phyloP scores from a whole-genome alignment of 2,113 vertebrate genomes.

The Tursiops truncatus region DNA sequence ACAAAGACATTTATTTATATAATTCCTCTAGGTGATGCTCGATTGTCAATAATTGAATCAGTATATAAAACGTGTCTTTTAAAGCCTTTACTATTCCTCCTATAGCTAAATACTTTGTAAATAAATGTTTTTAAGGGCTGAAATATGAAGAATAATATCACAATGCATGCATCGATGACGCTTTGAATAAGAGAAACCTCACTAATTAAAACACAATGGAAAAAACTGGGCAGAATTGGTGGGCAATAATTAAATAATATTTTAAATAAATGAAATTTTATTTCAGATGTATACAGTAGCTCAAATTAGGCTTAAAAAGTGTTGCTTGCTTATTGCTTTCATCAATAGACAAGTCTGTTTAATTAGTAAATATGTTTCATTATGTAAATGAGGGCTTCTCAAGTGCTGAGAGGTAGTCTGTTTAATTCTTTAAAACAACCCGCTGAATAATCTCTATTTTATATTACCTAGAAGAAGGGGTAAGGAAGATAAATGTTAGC shows the following conservation, averaged over 20 bases:
- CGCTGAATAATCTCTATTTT: neutral
- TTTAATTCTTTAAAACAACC: neutral
- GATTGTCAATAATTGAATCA: neutral
- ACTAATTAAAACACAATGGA: neutral
- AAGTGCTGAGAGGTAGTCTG: neutral
- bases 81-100: neutral
- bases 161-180: neutral
- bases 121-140: neutral
- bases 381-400: neutral
- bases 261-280: constrained; percentile 17
- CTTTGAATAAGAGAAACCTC: neutral
- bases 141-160: neutral
- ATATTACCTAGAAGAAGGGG: neutral
- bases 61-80: constrained; percentile 10
- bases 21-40: neutral
- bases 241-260: neutral
- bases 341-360: neutral
- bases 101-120: neutral
- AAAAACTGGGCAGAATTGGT: neutral
- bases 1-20: constrained; percentile 22
- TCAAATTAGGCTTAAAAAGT: neutral
- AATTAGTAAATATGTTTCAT: neutral
- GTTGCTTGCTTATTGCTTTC: neutral
- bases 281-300: neutral
- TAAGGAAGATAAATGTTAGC: neutral